Percentiles rank a stretch among this genome's conserved stretches.
phyloP scores from a whole-genome alignment of 2,888 invertebrate genomes.

The Gastracanthus pulcherrimus region DNA sequence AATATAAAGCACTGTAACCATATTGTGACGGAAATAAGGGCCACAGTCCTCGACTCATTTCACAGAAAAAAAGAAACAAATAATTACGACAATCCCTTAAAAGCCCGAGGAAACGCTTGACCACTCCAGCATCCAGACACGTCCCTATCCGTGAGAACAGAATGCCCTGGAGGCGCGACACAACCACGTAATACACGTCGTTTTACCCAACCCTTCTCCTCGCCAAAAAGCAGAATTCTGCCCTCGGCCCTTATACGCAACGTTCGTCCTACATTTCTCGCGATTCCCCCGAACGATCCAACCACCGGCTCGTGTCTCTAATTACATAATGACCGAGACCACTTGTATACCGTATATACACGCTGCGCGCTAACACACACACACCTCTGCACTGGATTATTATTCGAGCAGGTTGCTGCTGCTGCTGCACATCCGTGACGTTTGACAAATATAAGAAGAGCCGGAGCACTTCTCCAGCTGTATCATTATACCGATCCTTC shows the following conservation, averaged over 20 bases:
- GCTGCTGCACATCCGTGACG: conserved; percentile 73
- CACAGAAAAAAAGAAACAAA: background rate
- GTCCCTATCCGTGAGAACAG: background rate
- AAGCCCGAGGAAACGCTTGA: background rate
- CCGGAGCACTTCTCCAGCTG: conserved; percentile 75
- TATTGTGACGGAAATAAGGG: background rate
- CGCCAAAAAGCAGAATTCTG: too few species aligned
- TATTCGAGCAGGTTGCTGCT: conserved; percentile 68
- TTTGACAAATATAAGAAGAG: conserved; percentile 77
- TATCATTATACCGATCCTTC: conserved; percentile 77
- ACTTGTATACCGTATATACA: too few species aligned
- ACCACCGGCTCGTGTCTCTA: conserved; percentile 28
- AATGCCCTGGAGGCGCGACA: background rate
- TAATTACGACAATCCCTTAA: background rate
- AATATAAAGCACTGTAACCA: too few species aligned
- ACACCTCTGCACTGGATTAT: conserved; percentile 61
- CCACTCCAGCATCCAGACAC: too few species aligned
- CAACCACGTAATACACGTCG: background rate
- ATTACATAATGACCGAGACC: conserved; percentile 41
- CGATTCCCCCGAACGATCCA: too few species aligned
- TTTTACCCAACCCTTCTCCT: background rate
- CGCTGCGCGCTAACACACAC: too few species aligned
- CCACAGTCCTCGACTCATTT: background rate
- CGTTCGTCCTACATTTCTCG: conserved; percentile 18
- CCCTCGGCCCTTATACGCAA: background rate